A percentile compares a stretch with the other conserved stretches of the same genome.
phyloP scores from a whole-genome alignment of 2,113 vertebrate species.

The Aegotheles bennettii region DNA sequence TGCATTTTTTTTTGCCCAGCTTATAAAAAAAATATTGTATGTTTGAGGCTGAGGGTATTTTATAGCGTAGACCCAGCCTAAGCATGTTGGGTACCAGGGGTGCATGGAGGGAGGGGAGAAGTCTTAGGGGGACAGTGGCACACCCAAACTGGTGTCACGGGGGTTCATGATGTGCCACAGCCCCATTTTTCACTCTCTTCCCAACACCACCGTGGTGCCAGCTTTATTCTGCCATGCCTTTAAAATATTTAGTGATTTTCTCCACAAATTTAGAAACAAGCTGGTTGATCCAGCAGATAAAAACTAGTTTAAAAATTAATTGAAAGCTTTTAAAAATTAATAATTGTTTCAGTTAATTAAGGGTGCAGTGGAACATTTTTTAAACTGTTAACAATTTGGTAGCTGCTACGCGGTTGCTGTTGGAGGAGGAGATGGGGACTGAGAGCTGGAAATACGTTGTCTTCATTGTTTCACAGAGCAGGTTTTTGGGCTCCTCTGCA shows the following conservation, averaged over 20 bases:
- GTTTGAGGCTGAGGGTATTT: background rate
- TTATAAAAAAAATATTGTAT: background rate
- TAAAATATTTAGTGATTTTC: slow-evolving; percentile 34
- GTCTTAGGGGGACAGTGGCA: background rate
- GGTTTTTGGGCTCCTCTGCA: background rate
- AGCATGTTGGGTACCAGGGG: background rate
- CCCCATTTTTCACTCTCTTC: background rate
- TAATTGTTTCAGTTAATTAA: slow-evolving; percentile 58
- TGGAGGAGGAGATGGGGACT: background rate
- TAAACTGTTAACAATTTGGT: background rate
- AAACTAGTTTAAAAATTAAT: slow-evolving; percentile 56
- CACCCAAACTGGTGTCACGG: background rate
- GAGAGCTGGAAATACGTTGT: background rate
- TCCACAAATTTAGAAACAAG: background rate
- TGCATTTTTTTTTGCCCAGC: too few species aligned
- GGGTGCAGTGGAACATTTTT: background rate
- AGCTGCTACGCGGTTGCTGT: background rate
- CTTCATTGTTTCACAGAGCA: background rate
- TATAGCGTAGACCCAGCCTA: background rate
- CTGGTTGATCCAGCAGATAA: background rate
- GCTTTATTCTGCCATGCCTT: background rate
- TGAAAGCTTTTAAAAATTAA: slow-evolving; percentile 53
- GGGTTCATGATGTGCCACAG: background rate
- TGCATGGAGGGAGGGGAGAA: background rate
- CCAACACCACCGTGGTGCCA: accelerated